Base-by-base conservation (phyloP, 92 coral and sea anemone species). In the Pocillopora grandis region DNA sequence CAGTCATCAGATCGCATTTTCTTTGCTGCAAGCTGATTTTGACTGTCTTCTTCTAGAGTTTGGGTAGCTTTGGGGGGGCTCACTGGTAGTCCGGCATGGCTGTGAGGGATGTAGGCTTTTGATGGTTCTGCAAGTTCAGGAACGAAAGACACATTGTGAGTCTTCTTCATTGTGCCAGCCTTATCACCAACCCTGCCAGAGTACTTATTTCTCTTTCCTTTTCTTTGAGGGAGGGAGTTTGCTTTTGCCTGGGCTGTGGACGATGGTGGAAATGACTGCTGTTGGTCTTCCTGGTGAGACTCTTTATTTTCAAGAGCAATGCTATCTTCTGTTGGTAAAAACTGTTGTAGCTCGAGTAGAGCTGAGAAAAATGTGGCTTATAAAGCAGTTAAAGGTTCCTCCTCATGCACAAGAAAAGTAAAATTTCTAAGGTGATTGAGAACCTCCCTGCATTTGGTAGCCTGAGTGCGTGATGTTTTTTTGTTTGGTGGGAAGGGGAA, bases 131-230 rank as follows among this genome's bases (percentile, higher is more conserved):
- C 27, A 1, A 12, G 10, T 18, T 73, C 62, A 14, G 58, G 78
- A 55, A 49, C 10, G 19, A 33, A 74, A 17, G 70, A 23, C 17
- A 77, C 69, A 77, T 77, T 35, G 33, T 80, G 23, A 33, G 68
- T 78, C 73, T 84, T 83, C 82, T 60, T 76, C 79, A 76, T 72
- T 12, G 33, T 78, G 33, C 48, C 69, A 17, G 91, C 89, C 62
- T 42, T 70, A 70, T 85, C 48, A 37, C 91, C 91, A 55, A 77
- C 85, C 49, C 89, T 52, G n/a, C 89, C 86, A 49, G 84, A 55
- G 69, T 58, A 88, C 67, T 66, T 86, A 58, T 68, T 62, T 69
- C 77, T 79, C 78, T 68, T 79, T 23, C 57, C 67, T 65, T 61
- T 77, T 37, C 66, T 77, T 11, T 21, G 36, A 8, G 70, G 81